Evolutionary conservation across 2,797 vertebrate genomes (phyloP), one percentile per base, ranked within the genome.

Genomic region (Gymnoscopelus braueri): DNA sequence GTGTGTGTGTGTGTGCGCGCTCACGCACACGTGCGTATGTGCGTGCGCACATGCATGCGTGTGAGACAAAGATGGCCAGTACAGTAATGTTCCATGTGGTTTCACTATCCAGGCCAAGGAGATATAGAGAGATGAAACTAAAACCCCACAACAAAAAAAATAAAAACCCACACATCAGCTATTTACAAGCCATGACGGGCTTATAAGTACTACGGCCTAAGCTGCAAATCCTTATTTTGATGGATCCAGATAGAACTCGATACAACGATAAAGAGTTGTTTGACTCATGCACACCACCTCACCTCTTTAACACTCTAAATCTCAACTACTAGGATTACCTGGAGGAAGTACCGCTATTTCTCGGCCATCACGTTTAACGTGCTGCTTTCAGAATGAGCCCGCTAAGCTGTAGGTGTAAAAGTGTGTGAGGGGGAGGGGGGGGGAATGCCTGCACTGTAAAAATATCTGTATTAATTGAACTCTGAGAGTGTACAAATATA

Each of bases 11-110:
- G 50, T 51, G 50, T 60, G 59, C 5, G 6, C 2, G 59, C 19
- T 19, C 19, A 19, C 19, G 19, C 19, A 19, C 19, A 19, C 2
- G 15, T 60, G 59, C 47, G 59, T 61, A 44, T 48, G 14, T 60
- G 32, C 29, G 6, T 44, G 58, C 72, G 15, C 55, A 47, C 10
- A 65, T 60, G 52, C 61, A 49, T 62, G 60, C 71, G 64, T 50
- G 47, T 1, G 23, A 44, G 39, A 44, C 39, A 44, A 44, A 67
- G 52, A 63, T 44, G 62, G 65, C n/a, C 65, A 67, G 67, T 60
- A 72, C 44, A 67, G 49, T 44, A 55, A 69, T 51, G 68, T 62
- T 68, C 72, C 71, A 73, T 86, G 70, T 80, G 79, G 80, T 85
- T 76, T 81, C 58, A 66, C 67, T 75, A 63, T 78, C 35, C 32